Percentiles rank a stretch among this genome's conserved stretches.
Evolutionary conservation across 2,113 vertebrate genomes (phyloP).

Genomic region (Vimba vimba): DNA sequence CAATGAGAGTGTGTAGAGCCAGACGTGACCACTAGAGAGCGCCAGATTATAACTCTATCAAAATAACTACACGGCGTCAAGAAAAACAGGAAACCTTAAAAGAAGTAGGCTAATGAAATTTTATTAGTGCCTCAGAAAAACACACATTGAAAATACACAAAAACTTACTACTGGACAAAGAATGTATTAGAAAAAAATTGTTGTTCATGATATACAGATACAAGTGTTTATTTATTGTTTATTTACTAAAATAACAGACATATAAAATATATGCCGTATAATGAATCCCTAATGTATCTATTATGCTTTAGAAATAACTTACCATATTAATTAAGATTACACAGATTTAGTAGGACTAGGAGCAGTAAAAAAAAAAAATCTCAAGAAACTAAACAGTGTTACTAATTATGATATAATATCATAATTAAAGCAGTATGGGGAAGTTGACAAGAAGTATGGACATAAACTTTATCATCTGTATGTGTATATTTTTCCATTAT

Average conservation of each 20-base stretch:
- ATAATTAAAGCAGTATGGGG: background rate
- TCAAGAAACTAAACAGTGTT: background rate
- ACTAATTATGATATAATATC: background rate
- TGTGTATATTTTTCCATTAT: background rate
- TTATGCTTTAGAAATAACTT: conserved; percentile 1
- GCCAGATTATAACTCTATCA: conserved; percentile 11
- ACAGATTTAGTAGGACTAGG: background rate
- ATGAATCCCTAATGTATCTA: background rate
- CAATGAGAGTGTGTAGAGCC: conserved; percentile 10
- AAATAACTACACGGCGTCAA: background rate
- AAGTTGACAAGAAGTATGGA: no score
- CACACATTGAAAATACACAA: background rate
- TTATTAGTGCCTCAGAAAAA: conserved; percentile 24
- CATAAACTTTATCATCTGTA: no score
- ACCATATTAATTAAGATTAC: background rate
- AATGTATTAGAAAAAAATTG: background rate
- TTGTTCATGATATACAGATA: background rate
- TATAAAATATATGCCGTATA: conserved; percentile 28
- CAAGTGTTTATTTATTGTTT: no score
- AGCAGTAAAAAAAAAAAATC: background rate
- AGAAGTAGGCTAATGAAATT: background rate
- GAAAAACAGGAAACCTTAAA: background rate
- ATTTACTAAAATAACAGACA: no score
- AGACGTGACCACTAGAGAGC: conserved; percentile 48
- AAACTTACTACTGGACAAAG: background rate